Percentiles rank a stretch among this genome's conserved stretches.
phyloP scores from a whole-genome alignment of 2,797 vertebrate genomes.

The Melanotaenia trifasciata region DNA sequence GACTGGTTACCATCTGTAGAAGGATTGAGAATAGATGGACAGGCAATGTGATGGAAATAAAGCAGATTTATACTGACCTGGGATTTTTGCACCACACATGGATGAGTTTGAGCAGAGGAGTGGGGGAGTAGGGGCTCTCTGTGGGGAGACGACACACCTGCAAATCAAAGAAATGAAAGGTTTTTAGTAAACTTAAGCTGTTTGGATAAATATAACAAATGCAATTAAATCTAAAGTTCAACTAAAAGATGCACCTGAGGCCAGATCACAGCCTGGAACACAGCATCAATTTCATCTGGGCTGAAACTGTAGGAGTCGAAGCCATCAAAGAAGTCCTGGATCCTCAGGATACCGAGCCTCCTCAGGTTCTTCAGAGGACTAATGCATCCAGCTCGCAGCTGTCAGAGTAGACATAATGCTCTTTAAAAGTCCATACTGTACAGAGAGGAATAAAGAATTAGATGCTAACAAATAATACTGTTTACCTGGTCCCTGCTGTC shows the following conservation, averaged over 20 bases:
- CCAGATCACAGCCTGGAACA: slow-evolving; percentile 92
- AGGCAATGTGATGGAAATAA: not conserved
- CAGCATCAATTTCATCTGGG: slow-evolving; percentile 89
- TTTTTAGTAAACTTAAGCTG: not conserved
- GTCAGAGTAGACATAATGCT: not conserved
- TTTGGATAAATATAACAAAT: not conserved
- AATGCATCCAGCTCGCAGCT: slow-evolving; percentile 91
- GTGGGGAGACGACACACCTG: slow-evolving; percentile 91
- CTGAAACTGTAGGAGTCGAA: slow-evolving; percentile 90
- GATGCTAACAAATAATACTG: not conserved
- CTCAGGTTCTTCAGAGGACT: slow-evolving; percentile 94
- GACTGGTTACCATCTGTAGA: not conserved
- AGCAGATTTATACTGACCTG: slow-evolving; percentile 79
- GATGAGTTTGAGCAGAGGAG: slow-evolving; percentile 92
- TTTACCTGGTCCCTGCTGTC: slow-evolving; percentile 90
- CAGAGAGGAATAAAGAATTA: not conserved
- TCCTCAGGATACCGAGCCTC: slow-evolving; percentile 89
- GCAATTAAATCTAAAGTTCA: not conserved
- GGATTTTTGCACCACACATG: slow-evolving; percentile 92
- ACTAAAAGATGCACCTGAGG: slow-evolving; percentile 86
- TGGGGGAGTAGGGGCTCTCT: slow-evolving; percentile 94
- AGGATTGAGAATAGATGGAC: not conserved
- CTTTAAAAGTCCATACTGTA: not conserved
- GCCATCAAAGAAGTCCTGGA: slow-evolving; percentile 90
- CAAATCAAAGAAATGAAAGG: not conserved